Base-by-base conservation (phyloP, 2,888 invertebrate species). In the Endomychus coccineus region DNA sequence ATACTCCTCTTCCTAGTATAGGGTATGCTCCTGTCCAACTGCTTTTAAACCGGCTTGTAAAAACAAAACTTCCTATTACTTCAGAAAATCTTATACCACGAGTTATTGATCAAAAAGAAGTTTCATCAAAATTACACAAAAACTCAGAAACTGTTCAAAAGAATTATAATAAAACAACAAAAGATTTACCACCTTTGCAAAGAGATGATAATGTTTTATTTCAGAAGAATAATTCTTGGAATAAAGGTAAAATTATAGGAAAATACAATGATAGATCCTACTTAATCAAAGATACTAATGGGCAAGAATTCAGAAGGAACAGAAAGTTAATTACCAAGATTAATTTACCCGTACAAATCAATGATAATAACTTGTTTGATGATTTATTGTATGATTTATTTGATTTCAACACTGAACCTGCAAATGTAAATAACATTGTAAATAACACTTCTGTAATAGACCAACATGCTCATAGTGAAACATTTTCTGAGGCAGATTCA, bases 131-230 rank as follows among this genome's bases (percentile, higher is more conserved):
- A 23, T 14, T 32, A 23, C 6, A 3, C n/a, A 21, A 32, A 22
- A 32, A 23, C 6, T 25, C 16, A 25, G 17, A 25, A 10, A 33
- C 13, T 24, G 13, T 12, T 4, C 33, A 25, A 25, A 13, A 33
- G 16, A 3, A n/a, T 9, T 33, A 33, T 12, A 25, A 33, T 16
- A 33, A 10, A 25, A 33, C 3, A 24, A 24, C 33, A 14, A 33
- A 33, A 25, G 24, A 33, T 10, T 5, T 23, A 10, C 24, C 33
- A 24, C 16, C 16, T 23, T 23, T 33, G 4, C 16, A 33, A 16
- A 33, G 16, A n/a, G 23, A 25, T 33, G 25, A 32, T 6, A 11
- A 23, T 23, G 22, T 32, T 22, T 32, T 22, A 16, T 31, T 31
- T 4, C 13, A 6, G 10, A 31, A 31, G 14, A 21, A 31, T 31